Evolutionary conservation across 2,113 vertebrate genomes (phyloP).

Genomic region (Triplophysa dalaica): DNA sequence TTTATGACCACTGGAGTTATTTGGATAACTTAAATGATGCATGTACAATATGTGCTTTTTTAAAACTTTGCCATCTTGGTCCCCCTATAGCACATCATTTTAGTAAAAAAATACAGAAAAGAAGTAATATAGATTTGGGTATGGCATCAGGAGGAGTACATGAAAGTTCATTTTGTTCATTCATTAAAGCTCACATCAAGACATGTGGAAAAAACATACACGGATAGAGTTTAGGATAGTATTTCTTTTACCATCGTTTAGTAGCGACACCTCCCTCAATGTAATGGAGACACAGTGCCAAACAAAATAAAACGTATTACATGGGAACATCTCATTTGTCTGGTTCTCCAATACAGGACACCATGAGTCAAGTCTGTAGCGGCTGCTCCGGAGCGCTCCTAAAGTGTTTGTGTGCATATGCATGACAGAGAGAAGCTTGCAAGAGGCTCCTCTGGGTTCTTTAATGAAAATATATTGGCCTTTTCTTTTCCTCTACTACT

Average conservation of each 20-base stretch:
- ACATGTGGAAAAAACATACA: background rate
- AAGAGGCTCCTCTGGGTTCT: background rate
- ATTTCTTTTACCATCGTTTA: slow-evolving; percentile 10
- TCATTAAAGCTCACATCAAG: background rate
- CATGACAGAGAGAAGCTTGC: background rate
- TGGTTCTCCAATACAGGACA: slow-evolving; percentile 8
- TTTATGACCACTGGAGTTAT: too few relatives aligned
- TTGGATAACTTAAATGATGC: too few relatives aligned
- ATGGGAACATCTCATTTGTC: slow-evolving; percentile 61
- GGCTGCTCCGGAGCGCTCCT: background rate
- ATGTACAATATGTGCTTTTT: too few relatives aligned
- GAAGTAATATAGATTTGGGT: too few relatives aligned
- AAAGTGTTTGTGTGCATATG: slow-evolving; percentile 6
- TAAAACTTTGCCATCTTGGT: too few relatives aligned
- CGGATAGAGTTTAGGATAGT: background rate
- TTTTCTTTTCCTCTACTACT: background rate
- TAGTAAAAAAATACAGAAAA: too few relatives aligned
- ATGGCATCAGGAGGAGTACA: too few relatives aligned
- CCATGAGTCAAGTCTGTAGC: slow-evolving; percentile 17
- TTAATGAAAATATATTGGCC: background rate
- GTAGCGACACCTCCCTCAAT: slow-evolving; percentile 47
- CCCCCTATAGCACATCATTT: too few relatives aligned
- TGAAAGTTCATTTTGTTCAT: background rate
- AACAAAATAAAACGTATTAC: slow-evolving; percentile 69
- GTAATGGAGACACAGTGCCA: slow-evolving; percentile 65